Base-by-base conservation (phyloP, 2,888 invertebrate genomes). In the Danaus chrysippus region DNA sequence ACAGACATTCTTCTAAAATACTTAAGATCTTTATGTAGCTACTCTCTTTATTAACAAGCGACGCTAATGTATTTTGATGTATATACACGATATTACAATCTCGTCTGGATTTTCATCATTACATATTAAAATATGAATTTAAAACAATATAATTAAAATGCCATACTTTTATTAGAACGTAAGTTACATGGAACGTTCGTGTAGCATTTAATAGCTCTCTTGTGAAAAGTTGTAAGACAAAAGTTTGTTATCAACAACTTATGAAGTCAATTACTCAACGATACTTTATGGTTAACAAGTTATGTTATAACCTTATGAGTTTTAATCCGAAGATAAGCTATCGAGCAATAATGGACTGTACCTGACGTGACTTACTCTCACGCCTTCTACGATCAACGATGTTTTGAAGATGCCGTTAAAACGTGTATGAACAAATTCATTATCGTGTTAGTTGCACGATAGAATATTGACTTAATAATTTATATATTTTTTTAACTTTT, bases 241-340 rank as follows among this genome's bases (percentile, higher is more conserved):
- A 66, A 63, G 59, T 60, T 61, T 49, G 41, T 49, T 61, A 62
- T 60, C 58, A 41, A 42, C 66, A 70, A 73, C 74, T 77, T 78
- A 75, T 71, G 68, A 73, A 71, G 75, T 73, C 75, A 78, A 81
- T 82, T 78, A 79, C 72, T 65, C 68, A 70, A 72, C 74, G 74
- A 73, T 74, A 49, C 49, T 49, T 49, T 17, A 49, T 11, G 17
- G 49, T 70, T 61, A 71, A 73, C 70, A 74, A 77, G 73, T 75
- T 73, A 64, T 68, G 69, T 73, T 75, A 72, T 68, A 73, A 70
- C 69, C 64, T 64, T 70, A 68, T 62, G 69, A 70, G 67, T 67
- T 73, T 69, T 70, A 67, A 73, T 70, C 70, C 66, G 56, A 43
- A 58, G 68, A 68, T 68, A 69, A 70, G 64, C 53, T 67, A 64